phyloP scores from a whole-genome alignment of 1,140 invertebrate genomes.

The Lethrus apterus region DNA sequence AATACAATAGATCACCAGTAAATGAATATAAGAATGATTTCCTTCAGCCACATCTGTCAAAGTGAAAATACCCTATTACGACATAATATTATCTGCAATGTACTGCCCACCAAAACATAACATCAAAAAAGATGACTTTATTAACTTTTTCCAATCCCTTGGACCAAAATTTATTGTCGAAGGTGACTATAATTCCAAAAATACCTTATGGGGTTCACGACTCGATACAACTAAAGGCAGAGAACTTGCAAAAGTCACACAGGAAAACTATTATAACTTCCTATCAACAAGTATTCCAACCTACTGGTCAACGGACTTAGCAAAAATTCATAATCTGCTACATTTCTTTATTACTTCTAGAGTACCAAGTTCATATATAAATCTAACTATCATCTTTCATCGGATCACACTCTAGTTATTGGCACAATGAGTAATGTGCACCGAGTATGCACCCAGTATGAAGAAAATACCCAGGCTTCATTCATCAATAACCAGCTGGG shows the following conservation, averaged over 20 bases:
- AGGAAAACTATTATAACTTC: no score
- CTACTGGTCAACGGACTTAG: no score
- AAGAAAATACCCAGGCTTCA: background rate
- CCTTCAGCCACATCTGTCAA: conserved; percentile 20
- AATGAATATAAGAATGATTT: no score
- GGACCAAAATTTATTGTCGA: conserved; percentile 31
- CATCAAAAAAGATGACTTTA: conserved; percentile 30
- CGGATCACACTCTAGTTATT: conserved; percentile 7
- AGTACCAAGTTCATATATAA: background rate
- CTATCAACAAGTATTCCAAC: no score
- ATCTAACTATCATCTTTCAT: background rate
- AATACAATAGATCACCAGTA: no score
- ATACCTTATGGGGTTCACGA: conserved; percentile 37
- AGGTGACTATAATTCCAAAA: conserved; percentile 41
- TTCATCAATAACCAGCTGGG: background rate
- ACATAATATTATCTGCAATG: conserved; percentile 29
- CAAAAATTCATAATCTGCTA: no score
- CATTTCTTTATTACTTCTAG: conserved; percentile 13
- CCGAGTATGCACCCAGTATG: background rate
- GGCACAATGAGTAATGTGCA: background rate
- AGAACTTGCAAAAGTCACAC: no score
- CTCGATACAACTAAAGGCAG: conserved; percentile 28
- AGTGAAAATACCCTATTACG: background rate
- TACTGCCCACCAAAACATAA: conserved; percentile 35
- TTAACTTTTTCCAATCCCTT: conserved; percentile 25